A percentile compares a stretch with the other conserved stretches of the same genome.
Conservation (phyloP, 2,888 invertebrate genomes). For the Teleiodes luculella region DNA sequence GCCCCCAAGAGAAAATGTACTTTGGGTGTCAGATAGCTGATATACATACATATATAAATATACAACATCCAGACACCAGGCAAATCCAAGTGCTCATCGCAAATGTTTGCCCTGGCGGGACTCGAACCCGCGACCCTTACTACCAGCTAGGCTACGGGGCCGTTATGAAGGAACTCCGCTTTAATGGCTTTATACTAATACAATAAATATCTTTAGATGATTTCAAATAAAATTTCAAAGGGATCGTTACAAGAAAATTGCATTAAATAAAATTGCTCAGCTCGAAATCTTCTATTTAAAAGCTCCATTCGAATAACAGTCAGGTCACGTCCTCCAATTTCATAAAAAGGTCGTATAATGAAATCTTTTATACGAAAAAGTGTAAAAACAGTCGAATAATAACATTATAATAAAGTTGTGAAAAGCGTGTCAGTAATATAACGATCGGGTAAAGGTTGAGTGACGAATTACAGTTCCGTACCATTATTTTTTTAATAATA, state of each 20-base stretch:
- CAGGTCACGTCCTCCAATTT: constrained; percentile 1
- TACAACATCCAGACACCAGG: too few species aligned
- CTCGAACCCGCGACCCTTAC: too few species aligned
- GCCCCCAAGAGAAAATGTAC: too few species aligned
- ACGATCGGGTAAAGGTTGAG: background rate
- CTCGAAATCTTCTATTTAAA: background rate
- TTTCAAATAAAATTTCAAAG: too few species aligned
- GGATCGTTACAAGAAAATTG: background rate
- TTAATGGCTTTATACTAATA: too few species aligned
- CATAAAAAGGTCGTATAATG: constrained; percentile 2
- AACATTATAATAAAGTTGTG: constrained; percentile 16
- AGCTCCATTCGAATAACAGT: background rate
- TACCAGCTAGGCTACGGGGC: too few species aligned
- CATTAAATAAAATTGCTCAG: background rate
- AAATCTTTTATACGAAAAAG: constrained; percentile 6
- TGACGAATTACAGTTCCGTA: background rate
- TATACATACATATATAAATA: too few species aligned
- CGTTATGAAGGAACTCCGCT: too few species aligned
- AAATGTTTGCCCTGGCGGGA: too few species aligned
- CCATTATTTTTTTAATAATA: background rate
- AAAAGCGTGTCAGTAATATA: background rate
- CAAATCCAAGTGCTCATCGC: too few species aligned
- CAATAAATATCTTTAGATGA: too few species aligned
- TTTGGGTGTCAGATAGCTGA: too few species aligned
- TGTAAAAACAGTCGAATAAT: constrained; percentile 13